Evolutionary conservation across 2,797 vertebrate genomes (phyloP), one percentile per base, ranked within the genome.

Genomic region (Acanthornis magna): DNA sequence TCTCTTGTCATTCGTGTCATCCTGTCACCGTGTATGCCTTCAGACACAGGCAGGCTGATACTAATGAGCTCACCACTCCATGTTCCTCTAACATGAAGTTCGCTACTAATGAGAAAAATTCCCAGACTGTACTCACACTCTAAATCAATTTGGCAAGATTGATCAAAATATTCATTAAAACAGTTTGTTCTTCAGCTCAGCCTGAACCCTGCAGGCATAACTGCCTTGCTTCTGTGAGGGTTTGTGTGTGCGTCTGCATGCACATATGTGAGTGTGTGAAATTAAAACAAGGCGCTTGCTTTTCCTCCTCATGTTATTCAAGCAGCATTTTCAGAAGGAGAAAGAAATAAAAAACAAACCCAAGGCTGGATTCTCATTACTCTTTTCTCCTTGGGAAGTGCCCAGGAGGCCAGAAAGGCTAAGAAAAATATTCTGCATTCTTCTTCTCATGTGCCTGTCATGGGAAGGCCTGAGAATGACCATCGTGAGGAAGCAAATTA

Each of bases 111-210:
- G 96, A 96, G 92, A 74, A 91, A 95, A 93, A 82, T 80, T 95
- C 77, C 57, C 77, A 92, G 38, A 77, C 88, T 70, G 60, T 80
- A 66, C 82, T 94, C 77, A 76, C 53, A 50, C 38, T 92, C 80
- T 77, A 71, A 84, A 95, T 93, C 78, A 91, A 91, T 93, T 96
- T 95, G 83, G 65, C 91, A 94, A 94, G 86, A 89, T 19, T 91
- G 85, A 95, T 91, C 76, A 95, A 91, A 95, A 94, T 75, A 92
- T 87, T 96, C 50, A 96, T 97, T 96, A 95, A 96, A 93, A 50
- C 72, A 83, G 48, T 92, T 92, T 93, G 77, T 89, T 93, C 63
- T 66, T 89, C 80, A 84, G 32, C 90, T 96, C 80, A 95, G 57
- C 43, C 55, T 82, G 71, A 94, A 57, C 53, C 78, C 81, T 91